Percentiles rank a stretch among this genome's conserved stretches.
Evolutionary conservation across 2,113 vertebrate genomes (phyloP).

Genomic region (Uria lomvia): DNA sequence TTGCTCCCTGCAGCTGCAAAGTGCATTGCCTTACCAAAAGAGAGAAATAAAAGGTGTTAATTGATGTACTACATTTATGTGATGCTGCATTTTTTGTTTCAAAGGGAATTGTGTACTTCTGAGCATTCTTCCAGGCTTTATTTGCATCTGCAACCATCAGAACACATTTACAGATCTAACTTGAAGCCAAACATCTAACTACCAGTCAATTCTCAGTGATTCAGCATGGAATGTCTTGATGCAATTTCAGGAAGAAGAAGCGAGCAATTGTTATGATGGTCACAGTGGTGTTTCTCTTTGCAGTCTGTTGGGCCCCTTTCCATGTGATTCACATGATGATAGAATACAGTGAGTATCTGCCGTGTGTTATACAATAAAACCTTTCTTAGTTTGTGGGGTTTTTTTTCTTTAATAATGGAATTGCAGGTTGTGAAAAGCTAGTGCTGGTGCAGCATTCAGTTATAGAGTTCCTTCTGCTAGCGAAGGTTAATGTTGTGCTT

Average conservation of each 20-base stretch:
- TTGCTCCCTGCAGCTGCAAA: not conserved
- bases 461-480: not conserved
- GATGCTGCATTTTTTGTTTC: not conserved
- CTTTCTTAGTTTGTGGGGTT: not conserved
- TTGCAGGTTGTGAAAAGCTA: not conserved
- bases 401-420: not conserved
- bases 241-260: constrained; percentile 75
- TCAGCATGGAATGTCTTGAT: constrained; percentile 41
- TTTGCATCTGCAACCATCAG: not conserved
- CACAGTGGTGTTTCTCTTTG: constrained; percentile 75
- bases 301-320: constrained; percentile 78
- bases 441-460: not conserved
- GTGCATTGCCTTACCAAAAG: not conserved
- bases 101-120: not conserved
- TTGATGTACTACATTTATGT: not conserved
- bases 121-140: not conserved
- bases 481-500: not conserved
- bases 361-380: not conserved
- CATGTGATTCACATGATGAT: constrained; percentile 74
- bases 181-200: not conserved
- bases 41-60: not conserved
- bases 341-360: constrained; percentile 73
- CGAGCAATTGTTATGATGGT: constrained; percentile 78
- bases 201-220: not conserved
- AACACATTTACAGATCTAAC: not conserved